Percentiles rank a stretch among this genome's conserved stretches.
These are phyloP conservation scores for Lacerta viridis DNA, from an alignment of 2,797 vertebrate genomes.

Conservation along the genomic window DNA sequence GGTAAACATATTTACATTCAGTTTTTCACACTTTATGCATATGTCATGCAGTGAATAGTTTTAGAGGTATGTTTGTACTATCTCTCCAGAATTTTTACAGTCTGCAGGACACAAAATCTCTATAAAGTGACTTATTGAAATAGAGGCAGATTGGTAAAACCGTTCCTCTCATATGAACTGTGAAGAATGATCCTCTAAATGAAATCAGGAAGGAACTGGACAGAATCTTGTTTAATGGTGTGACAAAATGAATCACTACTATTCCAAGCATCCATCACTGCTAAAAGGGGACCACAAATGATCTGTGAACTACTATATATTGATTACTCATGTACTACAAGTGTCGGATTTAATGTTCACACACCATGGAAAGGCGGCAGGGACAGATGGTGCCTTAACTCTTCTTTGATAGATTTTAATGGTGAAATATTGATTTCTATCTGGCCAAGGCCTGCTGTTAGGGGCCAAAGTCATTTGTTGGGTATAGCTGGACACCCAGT, in stretches of 20 bases:
- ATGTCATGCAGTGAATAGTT: constrained; percentile 88
- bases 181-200: constrained; percentile 92
- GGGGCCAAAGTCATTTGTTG: constrained; percentile 97
- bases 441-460: constrained; percentile 95
- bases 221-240: constrained; percentile 95
- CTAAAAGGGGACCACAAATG: constrained; percentile 95
- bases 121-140: constrained; percentile 91
- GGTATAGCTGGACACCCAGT: constrained; percentile 91
- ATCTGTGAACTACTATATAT: constrained; percentile 96
- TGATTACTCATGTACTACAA: constrained; percentile 95
- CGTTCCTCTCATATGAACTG: constrained; percentile 89
- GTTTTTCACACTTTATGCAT: constrained; percentile 88
- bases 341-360: constrained; percentile 96
- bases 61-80: constrained; percentile 89
- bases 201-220: constrained; percentile 90
- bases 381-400: constrained; percentile 90
- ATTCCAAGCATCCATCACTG: constrained; percentile 92
- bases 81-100: constrained; percentile 88
- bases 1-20: constrained; percentile 88
- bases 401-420: constrained; percentile 97
- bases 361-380: constrained; percentile 91
- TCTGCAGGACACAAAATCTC: constrained; percentile 87
- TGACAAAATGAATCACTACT: constrained; percentile 94
- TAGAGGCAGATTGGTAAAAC: constrained; percentile 89
- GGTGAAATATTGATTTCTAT: constrained; percentile 98